These are phyloP conservation scores for Masnerella sp. DNA, from an alignment of 2,888 invertebrate genomes.

Conservation along the genomic window DNA sequence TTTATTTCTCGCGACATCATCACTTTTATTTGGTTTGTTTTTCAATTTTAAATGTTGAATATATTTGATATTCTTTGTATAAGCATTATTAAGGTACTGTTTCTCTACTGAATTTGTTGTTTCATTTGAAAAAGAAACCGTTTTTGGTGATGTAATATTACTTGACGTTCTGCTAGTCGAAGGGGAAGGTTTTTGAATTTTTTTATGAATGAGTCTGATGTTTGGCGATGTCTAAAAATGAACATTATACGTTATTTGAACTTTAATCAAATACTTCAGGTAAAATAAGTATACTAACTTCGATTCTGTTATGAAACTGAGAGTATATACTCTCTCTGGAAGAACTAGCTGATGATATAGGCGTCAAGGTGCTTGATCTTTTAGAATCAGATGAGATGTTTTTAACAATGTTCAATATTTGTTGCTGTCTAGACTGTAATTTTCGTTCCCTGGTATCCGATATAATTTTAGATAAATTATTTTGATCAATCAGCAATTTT, in stretches of 20 bases:
- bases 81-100: slow-evolving; percentile 6
- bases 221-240: slow-evolving; percentile 1
- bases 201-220: slow-evolving; percentile 5
- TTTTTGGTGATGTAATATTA: no score
- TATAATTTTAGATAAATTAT: slow-evolving; percentile 8
- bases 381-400: slow-evolving; percentile 7
- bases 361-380: slow-evolving; percentile 6
- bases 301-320: slow-evolving; percentile 10
- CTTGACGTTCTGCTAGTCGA: no score
- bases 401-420: slow-evolving; percentile 49
- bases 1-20: neutral
- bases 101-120: slow-evolving; percentile 15
- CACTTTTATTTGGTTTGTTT: neutral
- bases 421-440: slow-evolving; percentile 39
- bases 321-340: slow-evolving; percentile 6
- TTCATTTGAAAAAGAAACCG: neutral
- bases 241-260: neutral
- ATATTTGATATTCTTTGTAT: neutral
- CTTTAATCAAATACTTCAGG: no score
- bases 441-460: slow-evolving; percentile 24
- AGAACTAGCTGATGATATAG: slow-evolving; percentile 2
- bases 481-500: neutral
- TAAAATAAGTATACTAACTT: slow-evolving; percentile 1
- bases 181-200: neutral
- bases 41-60: slow-evolving; percentile 3